Base-by-base conservation (phyloP, 2,888 invertebrate species). In the Plagiodera versicolora region DNA sequence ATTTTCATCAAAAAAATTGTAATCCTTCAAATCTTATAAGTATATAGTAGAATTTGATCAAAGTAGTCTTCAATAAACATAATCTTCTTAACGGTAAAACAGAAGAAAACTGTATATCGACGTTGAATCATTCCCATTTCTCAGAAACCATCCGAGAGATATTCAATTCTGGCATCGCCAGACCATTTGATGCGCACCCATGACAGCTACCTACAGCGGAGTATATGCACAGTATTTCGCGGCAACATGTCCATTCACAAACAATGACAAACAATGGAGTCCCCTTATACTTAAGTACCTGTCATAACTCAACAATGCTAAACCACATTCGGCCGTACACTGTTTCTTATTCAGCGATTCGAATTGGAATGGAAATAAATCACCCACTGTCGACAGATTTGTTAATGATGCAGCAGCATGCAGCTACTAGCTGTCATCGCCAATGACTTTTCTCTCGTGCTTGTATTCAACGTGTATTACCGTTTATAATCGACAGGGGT, bases 191-290 rank as follows among this genome's bases (percentile, higher is more conserved):
- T 10, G 32, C 11, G 32, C 32, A 3, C 11, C 4, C 32, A 11
- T 32, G 32, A 32, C 32, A 32, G 32, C 49, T 28, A 49, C 49
- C 49, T 49, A 49, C 16, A 49, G 49, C 28, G 28, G 28, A 17
- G 32, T 50, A 14, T 17, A 50, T 50, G 16, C 11, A 8, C 11
- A 32, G 32, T 32, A 18, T 45, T 54, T 20, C 50, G 61, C 61
- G 61, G 61, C 58, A 50, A 56, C 47, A 53, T 59, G 46, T 56
- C 54, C 64, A 61, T 64, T 61, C 64, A 61, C 51, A 55, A 61
- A 59, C 61, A 54, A 59, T 56, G 58, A 59, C 51, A 61, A 59
- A 60, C 61, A 64, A 64, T 64, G 55, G 53, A 64, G 50, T 32
- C 32, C 47, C 61, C 56, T 53, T 51, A 55, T 55, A 51, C 47